Base-by-base conservation (phyloP, 2,113 vertebrate genomes). In the Melanostigma gelatinosum region DNA sequence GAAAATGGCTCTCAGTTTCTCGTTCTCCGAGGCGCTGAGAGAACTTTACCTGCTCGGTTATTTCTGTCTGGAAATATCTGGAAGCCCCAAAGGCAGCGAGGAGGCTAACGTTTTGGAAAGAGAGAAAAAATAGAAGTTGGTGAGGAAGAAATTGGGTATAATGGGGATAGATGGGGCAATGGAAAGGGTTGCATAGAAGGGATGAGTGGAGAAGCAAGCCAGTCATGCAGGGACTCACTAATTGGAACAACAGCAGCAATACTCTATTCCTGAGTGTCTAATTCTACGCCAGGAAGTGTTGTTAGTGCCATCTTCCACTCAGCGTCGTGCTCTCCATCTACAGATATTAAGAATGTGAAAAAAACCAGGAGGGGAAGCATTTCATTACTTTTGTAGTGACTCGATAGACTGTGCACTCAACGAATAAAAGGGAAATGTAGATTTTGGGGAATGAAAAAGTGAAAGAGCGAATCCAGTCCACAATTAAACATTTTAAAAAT, bases 161-260 rank as follows among this genome's bases (percentile, higher is more conserved):
- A 89, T 83, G 75, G 87, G 88, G 81, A 87, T 86, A 38, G 86
- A 88, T 88, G 82, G 79, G 80, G 58, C 71, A 88, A 85, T 82
- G 80, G 83, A 80, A 83, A 88, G 58, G 57, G 72, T 71, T 68
- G 75, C 62, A 34, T 57, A 65, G 73, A 79, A 52, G 34, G 50
- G 73, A 82, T 68, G 66, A 54, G 68, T 85, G 76, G 75, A 85
- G 72, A 85, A 73, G 77, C 66, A 58, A 76, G 72, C 79, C 82
- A 87, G 86, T 79, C 87, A 89, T 85, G 87, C 88, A 88, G 87
- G 82, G 90, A 89, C 68, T 84, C 85, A 78, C 89, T 92, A 94
- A 94, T 92, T 90, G 91, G 90, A 93, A 91, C 89, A 91, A 91
- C 85, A 88, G 85, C 83, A 86, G 88, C 73, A 84, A 50, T 79